Evolutionary conservation across 2,113 vertebrate species (phyloP).

Genomic region (Sminthopsis crassicaudata): DNA sequence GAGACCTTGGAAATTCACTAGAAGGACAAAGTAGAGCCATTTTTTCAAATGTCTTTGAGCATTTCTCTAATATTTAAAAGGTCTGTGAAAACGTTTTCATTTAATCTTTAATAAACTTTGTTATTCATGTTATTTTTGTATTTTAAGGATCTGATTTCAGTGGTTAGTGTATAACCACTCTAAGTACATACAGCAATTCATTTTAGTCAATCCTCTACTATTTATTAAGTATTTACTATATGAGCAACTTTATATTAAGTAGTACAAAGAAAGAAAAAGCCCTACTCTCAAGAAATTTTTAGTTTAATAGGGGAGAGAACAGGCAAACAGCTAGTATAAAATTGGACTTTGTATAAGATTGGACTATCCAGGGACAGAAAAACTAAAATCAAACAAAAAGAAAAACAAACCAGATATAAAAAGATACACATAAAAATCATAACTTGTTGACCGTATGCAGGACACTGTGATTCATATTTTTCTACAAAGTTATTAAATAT

Average conservation of each 20-base stretch:
- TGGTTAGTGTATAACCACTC: background rate
- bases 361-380: background rate
- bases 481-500: background rate
- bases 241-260: too few species aligned
- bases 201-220: background rate
- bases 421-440: background rate
- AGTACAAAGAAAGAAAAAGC: too few species aligned
- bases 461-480: background rate
- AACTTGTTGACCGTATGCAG: background rate
- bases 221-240: background rate
- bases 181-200: background rate
- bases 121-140: background rate
- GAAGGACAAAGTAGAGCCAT: background rate
- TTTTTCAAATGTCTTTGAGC: conserved; percentile 19
- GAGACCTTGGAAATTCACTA: background rate
- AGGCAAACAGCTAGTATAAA: background rate
- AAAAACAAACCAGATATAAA: background rate
- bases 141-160: background rate
- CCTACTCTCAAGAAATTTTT: background rate
- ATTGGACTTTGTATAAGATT: too few species aligned
- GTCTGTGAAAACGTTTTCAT: background rate
- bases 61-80: background rate
- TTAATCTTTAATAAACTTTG: background rate
- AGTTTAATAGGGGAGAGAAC: background rate
- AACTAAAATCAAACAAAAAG: background rate